Conservation (phyloP, 1,140 invertebrate genomes). For the Penaeus chinensis region DNA sequence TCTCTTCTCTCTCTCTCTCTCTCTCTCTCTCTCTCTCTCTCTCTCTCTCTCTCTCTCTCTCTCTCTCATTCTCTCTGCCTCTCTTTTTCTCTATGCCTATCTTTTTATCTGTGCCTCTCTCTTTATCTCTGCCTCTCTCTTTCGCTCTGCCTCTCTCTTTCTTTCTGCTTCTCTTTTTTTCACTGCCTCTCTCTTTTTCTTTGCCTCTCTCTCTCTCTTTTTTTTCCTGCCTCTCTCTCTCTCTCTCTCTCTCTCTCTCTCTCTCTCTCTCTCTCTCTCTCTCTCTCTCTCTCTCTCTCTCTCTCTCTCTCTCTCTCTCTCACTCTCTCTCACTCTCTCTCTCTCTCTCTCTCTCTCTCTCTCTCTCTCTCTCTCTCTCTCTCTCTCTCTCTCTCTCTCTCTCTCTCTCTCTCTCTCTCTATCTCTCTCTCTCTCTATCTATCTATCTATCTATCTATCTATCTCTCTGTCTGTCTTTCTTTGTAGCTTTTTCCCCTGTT, state of each 20-base stretch:
- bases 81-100: no score
- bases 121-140: background rate
- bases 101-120: no score
- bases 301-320: background rate
- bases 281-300: background rate
- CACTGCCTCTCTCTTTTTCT: background rate
- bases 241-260: background rate
- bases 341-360: background rate
- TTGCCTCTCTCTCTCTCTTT: slow-evolving; percentile 59
- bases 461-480: background rate
- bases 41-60: background rate
- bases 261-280: background rate
- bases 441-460: background rate
- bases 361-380: slow-evolving; percentile 9
- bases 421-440: slow-evolving; percentile 57
- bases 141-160: background rate
- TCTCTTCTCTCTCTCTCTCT: background rate
- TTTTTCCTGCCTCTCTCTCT: background rate
- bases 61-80: background rate
- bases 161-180: background rate
- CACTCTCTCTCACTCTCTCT: background rate
- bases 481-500: background rate
- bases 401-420: slow-evolving; percentile 1
- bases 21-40: background rate
- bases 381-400: background rate